These are phyloP conservation scores for Julus scandinavius DNA, from an alignment of 2,888 invertebrate genomes.

Conservation along the genomic window DNA sequence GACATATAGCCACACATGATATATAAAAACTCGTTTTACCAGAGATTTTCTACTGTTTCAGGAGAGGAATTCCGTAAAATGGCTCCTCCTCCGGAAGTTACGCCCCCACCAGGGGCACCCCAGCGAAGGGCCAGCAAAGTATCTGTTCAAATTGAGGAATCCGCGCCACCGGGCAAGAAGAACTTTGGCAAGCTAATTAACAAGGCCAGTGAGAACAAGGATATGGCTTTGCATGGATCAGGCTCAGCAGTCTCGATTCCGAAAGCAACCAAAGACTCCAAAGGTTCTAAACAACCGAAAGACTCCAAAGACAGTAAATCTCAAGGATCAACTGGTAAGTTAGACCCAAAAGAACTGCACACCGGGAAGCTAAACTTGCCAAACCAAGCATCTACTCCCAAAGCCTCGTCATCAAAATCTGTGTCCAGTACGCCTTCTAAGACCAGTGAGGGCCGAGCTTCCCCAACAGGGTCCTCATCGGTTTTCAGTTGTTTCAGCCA, in stretches of 20 bases:
- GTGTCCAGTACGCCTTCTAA: not conserved
- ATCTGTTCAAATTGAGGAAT: slow-evolving; percentile 43
- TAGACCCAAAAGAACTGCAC: not conserved
- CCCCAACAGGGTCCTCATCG: not conserved
- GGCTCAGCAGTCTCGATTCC: not conserved
- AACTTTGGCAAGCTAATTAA: slow-evolving; percentile 46
- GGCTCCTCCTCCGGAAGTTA: not conserved
- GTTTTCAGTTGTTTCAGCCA: slow-evolving; percentile 27
- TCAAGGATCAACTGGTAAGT: not conserved
- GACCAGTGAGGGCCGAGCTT: not conserved
- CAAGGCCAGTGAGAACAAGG: slow-evolving; percentile 53
- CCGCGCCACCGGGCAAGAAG: slow-evolving; percentile 43
- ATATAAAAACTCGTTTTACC: too few species aligned
- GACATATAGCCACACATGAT: too few species aligned
- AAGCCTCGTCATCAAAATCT: not conserved
- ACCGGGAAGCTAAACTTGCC: not conserved
- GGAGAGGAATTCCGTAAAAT: slow-evolving; percentile 52
- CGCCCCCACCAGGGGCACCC: not conserved
- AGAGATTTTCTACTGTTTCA: not conserved
- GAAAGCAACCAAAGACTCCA: not conserved
- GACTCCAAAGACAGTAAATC: not conserved
- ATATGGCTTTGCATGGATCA: slow-evolving; percentile 28
- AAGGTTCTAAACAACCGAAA: not conserved
- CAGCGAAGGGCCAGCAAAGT: not conserved
- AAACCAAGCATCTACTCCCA: not conserved